Conservation (phyloP, 2,797 vertebrate genomes). For the Huso huso region DNA sequence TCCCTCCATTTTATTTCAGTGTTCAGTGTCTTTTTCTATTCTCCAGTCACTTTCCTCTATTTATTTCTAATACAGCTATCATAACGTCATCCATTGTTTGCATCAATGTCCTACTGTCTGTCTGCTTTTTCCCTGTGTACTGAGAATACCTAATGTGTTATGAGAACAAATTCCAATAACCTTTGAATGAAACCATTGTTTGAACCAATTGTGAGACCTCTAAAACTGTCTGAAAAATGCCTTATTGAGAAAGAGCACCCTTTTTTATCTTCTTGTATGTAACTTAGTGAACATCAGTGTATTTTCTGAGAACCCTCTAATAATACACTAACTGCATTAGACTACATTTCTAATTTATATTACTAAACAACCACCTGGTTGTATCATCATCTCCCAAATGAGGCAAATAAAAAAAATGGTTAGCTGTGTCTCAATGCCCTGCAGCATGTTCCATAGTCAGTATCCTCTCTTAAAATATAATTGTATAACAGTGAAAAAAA, state of each 20-base stretch:
- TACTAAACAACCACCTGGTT: too few relatives aligned
- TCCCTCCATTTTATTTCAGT: not conserved
- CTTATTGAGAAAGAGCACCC: too few relatives aligned
- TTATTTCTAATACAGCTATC: not conserved
- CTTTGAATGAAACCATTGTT: too few relatives aligned
- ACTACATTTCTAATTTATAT: too few relatives aligned
- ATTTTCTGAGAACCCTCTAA: too few relatives aligned
- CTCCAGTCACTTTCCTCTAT: not conserved
- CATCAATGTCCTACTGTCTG: not conserved
- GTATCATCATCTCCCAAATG: too few relatives aligned
- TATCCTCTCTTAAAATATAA: slow-evolving; percentile 31
- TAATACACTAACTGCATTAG: too few relatives aligned
- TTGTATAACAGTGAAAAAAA: slow-evolving; percentile 19
- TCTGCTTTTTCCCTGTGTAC: not conserved
- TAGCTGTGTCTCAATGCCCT: slow-evolving; percentile 30
- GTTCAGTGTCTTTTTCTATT: not conserved
- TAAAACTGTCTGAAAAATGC: too few relatives aligned
- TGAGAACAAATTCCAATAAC: too few relatives aligned
- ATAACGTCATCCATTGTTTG: not conserved
- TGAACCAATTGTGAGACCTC: too few relatives aligned
- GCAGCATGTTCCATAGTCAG: slow-evolving; percentile 33
- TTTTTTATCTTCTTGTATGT: not conserved
- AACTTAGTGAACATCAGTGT: not conserved
- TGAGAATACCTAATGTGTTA: too few relatives aligned
- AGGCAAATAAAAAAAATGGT: not conserved